Evolutionary conservation across 2,888 invertebrate species (phyloP).

Genomic region (Agrilus cyanescens): DNA sequence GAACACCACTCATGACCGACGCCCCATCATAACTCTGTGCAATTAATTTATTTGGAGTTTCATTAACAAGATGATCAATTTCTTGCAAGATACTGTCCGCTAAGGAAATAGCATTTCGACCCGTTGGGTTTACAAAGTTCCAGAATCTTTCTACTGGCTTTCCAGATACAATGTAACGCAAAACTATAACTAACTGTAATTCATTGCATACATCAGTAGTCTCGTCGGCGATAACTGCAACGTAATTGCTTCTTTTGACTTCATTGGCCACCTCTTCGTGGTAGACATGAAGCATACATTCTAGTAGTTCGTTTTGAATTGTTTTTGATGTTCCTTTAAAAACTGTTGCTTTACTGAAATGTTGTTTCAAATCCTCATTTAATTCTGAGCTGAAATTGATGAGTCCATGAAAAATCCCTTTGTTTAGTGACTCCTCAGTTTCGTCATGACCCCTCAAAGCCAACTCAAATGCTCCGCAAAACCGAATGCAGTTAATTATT

Average conservation of each 20-base stretch:
- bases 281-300: constrained; percentile 17
- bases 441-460: no score
- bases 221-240: constrained; percentile 19
- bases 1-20: constrained; percentile 1
- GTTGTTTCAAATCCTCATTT: constrained; percentile 14
- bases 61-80: constrained; percentile 5
- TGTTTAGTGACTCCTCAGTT: no score
- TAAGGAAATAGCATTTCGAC: constrained; percentile 11
- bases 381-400: constrained; percentile 12
- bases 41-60: constrained; percentile 15
- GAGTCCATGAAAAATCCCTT: no score
- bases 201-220: constrained; percentile 16
- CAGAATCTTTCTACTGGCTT: constrained; percentile 20
- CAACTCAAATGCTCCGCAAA: no score
- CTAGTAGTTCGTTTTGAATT: constrained; percentile 19
- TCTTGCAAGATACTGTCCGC: constrained; percentile 13
- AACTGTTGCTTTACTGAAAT: constrained; percentile 10
- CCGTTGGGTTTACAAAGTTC: constrained; percentile 14
- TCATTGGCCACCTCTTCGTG: constrained; percentile 14
- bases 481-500: no score
- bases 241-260: constrained; percentile 12
- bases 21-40: constrained; percentile 20
- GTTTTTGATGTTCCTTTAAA: constrained; percentile 17
- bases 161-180: constrained; percentile 17
- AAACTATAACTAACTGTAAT: constrained; percentile 15